These are phyloP conservation scores for Mystacides longicornis DNA, from an alignment of 2,888 invertebrate species.

Conservation along the genomic window DNA sequence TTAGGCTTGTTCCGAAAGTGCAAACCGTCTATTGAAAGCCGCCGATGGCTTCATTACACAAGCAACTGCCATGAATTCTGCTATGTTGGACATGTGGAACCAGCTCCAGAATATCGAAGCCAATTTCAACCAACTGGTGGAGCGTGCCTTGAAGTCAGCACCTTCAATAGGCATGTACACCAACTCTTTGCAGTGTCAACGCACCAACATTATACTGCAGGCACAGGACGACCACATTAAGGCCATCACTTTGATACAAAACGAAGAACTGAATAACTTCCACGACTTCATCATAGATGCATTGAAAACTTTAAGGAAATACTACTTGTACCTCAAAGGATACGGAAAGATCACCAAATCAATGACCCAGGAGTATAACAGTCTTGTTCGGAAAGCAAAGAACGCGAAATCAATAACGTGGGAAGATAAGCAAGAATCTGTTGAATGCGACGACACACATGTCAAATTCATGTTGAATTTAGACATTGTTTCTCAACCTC, in stretches of 20 bases:
- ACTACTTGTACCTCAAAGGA: conserved; percentile 52
- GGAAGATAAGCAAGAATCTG: conserved; percentile 42
- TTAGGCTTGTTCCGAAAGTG: conserved; percentile 41
- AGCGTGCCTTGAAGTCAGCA: conserved; percentile 34
- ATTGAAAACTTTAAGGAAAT: conserved; percentile 49
- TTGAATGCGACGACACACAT: conserved; percentile 32
- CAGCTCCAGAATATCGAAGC: conserved; percentile 34
- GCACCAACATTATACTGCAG: conserved; percentile 37
- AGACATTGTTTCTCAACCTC: conserved; percentile 26
- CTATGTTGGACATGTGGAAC: conserved; percentile 31
- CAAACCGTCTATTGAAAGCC: conserved; percentile 40
- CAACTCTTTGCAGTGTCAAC: conserved; percentile 33
- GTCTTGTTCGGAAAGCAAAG: conserved; percentile 51
- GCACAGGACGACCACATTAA: conserved; percentile 39
- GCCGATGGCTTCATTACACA: conserved; percentile 38
- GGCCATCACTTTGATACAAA: conserved; percentile 38
- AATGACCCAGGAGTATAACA: conserved; percentile 50
- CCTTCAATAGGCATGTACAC: conserved; percentile 35
- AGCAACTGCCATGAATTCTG: conserved; percentile 34
- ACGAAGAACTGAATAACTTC: conserved; percentile 46
- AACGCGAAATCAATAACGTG: conserved; percentile 54
- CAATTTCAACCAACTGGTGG: conserved; percentile 31
- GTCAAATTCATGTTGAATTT: conserved; percentile 38
- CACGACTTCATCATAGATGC: conserved; percentile 46
- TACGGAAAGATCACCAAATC: conserved; percentile 51